These are phyloP conservation scores for Alviniconcha strummeri DNA, from an alignment of 2,888 invertebrate species.

Conservation along the genomic window DNA sequence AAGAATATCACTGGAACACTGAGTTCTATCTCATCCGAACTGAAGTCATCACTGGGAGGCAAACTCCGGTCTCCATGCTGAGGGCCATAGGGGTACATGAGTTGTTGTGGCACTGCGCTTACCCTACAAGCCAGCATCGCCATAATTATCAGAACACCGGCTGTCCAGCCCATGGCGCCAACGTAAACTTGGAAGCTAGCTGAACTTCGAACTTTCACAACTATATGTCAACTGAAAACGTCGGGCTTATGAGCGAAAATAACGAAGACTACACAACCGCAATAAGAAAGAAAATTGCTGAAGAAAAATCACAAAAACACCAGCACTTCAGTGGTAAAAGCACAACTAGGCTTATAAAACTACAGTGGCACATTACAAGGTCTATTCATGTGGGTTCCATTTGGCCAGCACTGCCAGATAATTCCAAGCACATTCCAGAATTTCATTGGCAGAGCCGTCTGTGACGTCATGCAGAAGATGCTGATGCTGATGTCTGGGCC, in stretches of 20 bases:
- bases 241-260: not conserved
- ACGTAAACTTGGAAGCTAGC: not conserved
- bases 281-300: too few relatives aligned
- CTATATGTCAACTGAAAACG: not conserved
- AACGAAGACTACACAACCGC: not conserved
- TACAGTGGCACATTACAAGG: too few relatives aligned
- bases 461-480: slow-evolving; percentile 6
- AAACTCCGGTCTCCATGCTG: slow-evolving; percentile 77
- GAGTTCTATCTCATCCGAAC: slow-evolving; percentile 81
- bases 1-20: slow-evolving; percentile 87
- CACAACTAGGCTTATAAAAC: too few relatives aligned
- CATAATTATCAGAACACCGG: not conserved
- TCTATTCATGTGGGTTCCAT: too few relatives aligned
- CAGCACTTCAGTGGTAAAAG: too few relatives aligned
- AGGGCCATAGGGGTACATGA: slow-evolving; percentile 76
- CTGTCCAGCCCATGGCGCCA: not conserved
- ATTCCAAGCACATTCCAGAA: not conserved
- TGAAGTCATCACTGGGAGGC: slow-evolving; percentile 77
- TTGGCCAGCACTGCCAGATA: too few relatives aligned
- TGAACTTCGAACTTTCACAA: not conserved
- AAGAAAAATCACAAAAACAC: too few relatives aligned
- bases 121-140: slow-evolving; percentile 6
- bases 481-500: not conserved
- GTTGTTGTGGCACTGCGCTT: slow-evolving; percentile 43
- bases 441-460: not conserved